Evolutionary conservation across 37 sponge, comb jelly and placozoan genomes (phyloP).

Genomic region (Petrosia ficiformis): DNA sequence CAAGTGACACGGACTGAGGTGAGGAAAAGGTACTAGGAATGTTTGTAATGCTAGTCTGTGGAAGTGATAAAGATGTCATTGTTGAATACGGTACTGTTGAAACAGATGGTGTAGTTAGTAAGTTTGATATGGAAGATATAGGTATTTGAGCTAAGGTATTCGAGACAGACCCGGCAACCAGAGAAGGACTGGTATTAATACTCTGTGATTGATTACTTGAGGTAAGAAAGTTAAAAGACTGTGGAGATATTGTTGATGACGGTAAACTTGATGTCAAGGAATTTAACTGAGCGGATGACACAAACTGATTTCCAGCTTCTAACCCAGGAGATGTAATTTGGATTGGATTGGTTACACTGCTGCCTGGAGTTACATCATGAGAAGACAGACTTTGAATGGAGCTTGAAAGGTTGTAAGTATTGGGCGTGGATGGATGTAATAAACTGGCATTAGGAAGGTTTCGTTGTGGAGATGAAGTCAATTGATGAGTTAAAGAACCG

Average conservation of each 20-base stretch:
- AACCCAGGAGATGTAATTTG: neutral
- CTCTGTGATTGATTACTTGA: no score
- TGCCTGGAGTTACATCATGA: neutral
- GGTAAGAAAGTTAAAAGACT: no score
- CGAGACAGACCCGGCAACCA: no score
- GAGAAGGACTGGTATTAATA: no score
- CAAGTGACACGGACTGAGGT: no score
- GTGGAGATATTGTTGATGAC: neutral
- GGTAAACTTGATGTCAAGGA: neutral
- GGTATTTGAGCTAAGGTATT: neutral
- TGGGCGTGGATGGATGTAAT: neutral
- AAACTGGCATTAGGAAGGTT: neutral
- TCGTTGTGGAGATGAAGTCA: neutral
- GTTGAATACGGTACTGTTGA: neutral
- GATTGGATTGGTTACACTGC: neutral
- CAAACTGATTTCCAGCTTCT: neutral
- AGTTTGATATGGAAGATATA: neutral
- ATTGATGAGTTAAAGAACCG: no score
- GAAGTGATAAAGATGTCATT: no score
- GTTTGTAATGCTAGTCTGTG: no score
- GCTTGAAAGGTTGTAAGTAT: neutral
- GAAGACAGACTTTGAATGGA: neutral
- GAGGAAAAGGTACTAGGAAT: no score
- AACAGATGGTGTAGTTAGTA: neutral
- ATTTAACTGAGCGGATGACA: neutral